Base-by-base conservation (phyloP, 2,113 vertebrate species). In the Gambusia holbrooki region DNA sequence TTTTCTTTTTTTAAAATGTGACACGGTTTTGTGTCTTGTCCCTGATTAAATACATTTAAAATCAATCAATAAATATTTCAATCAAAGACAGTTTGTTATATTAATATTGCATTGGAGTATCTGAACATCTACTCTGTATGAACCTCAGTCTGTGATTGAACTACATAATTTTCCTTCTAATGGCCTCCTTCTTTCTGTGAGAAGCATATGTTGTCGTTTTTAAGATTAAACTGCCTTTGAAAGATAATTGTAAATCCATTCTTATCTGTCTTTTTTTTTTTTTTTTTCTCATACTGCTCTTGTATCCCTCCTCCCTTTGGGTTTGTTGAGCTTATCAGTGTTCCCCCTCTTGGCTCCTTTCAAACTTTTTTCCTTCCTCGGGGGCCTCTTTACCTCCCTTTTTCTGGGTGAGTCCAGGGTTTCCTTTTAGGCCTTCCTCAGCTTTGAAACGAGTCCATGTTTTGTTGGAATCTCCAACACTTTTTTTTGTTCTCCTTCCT, bases 311-410 rank as follows among this genome's bases (percentile, higher is more conserved):
- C 76, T 84, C 76, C 25, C 61, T 75, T 61, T 76, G 73, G 48
- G 62, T 86, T 68, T 90, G 80, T 78, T 84, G 33, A 72, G 48
- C 84, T 91, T 90, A 89, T 90, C 91, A 89, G 70, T 62, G 78
- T 78, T 77, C 74, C 81, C 72, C 83, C 76, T 65, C 71, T 82
- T 83, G 77, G 73, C 73, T 85, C 76, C 11, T 25, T 76, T 58
- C 27, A 27, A 77, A 66, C 66, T 69, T 76, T 67, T 35, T 78
- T 60, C 45, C 66, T 81, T 84, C 73, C 73, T 74, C 17, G 0
- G 69, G 69, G 69, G 74, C 70, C 73, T 74, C 77, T 87, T 87
- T 83, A 73, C 81, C 83, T 81, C 80, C 76, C 37, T 63, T 71
- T 73, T 79, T 74, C 45, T 82, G 72, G 73, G 64, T 64, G 32